Evolutionary conservation across 2,888 invertebrate genomes (phyloP).

Genomic region (Aporophyla lueneburgensis): DNA sequence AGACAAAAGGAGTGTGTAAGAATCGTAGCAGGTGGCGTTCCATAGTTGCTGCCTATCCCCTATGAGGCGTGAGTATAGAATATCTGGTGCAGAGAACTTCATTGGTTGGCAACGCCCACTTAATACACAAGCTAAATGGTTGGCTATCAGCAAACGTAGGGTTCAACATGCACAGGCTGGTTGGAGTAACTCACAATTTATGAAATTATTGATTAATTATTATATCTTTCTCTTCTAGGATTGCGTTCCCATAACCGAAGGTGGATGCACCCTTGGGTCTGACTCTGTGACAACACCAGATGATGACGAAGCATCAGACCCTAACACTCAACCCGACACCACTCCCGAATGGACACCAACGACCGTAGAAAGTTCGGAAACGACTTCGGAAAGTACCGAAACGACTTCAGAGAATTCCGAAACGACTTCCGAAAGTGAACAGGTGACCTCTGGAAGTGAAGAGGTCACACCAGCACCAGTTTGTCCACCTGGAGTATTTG

Average conservation of each 20-base stretch:
- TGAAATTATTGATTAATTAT: not conserved
- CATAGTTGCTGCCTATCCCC: no score
- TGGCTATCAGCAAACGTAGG: not conserved
- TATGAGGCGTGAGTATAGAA: no score
- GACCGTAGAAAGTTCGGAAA: not conserved
- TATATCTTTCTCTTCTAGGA: not conserved
- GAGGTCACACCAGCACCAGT: no score
- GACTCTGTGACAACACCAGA: constrained; percentile 19
- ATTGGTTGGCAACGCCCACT: not conserved
- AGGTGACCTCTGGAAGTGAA: no score
- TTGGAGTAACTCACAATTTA: not conserved
- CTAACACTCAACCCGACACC: constrained; percentile 11
- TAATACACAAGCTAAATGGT: not conserved
- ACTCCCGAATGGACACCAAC: constrained; percentile 53
- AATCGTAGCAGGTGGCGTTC: no score
- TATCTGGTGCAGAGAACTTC: not conserved
- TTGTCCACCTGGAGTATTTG: no score
- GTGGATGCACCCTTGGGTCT: constrained; percentile 45
- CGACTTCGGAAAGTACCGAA: not conserved
- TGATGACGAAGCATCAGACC: not conserved
- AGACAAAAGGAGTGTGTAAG: no score
- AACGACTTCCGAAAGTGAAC: no score
- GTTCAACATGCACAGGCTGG: not conserved
- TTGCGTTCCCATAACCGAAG: constrained; percentile 34
- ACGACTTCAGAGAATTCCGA: not conserved